Base-by-base conservation (phyloP, 2,888 invertebrate genomes). In the Agonum fuliginosum region DNA sequence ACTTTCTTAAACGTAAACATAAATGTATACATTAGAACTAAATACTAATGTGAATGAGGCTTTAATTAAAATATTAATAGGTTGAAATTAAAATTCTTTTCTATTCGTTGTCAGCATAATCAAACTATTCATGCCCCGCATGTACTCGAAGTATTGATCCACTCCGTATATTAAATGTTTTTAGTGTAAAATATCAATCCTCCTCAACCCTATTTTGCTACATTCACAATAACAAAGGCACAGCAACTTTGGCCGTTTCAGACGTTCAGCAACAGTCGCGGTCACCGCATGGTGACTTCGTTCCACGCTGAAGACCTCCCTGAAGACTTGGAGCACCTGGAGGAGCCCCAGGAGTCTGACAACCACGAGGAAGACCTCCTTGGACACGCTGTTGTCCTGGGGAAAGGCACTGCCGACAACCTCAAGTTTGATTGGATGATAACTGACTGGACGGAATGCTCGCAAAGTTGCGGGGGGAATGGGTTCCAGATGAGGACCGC, bases 381-480 rank as follows among this genome's bases (percentile, higher is more conserved):
- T 5, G 83, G 82, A 6, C 78, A 81, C 20, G 79, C 80, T 14
- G 83, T 86, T 12, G 81, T 88, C 1, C 81, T 87, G 4, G 87
- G 86, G 3, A 86, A 86, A 82, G 87, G 87, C 78, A 82, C 83
- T 3, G 85, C 85, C 4, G 86, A 87, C 54, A 87, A 89, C 82
- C 83, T 92, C 80, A 87, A 91, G 82, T 95, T 94, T 85, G 91
- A 92, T 80, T 97, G 96, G 96, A 89, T 91, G 83, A 91, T 93
- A 8, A 93, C 94, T 0, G 92, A 93, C 6, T 98, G 97, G 97
- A 94, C 96, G 0, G 89, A 91, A 10, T 97, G 97, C 85, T 95
- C 94, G 0, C 93, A 94, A 80, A 91, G 92, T 0, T 97, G 97
- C 83, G 95, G 95, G 0, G 93, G 93, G 46, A 90, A 90, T 73